These are phyloP conservation scores for Tarsius wallacei DNA, from an alignment of 2,797 vertebrate species.

Conservation along the genomic window DNA sequence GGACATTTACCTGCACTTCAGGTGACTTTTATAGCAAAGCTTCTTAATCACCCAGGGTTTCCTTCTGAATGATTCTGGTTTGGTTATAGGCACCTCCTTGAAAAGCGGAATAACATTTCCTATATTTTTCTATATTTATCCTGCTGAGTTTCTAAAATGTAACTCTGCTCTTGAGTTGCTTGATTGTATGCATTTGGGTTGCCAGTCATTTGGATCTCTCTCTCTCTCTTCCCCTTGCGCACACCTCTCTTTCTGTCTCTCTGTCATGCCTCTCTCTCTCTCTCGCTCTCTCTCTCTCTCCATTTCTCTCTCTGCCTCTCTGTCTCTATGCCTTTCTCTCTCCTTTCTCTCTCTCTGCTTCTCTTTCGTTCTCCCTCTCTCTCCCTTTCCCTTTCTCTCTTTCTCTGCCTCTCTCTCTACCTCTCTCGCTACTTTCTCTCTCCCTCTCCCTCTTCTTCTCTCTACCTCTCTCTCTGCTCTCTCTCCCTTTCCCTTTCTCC, in stretches of 20 bases:
- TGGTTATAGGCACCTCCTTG: background rate
- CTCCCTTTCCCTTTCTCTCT: background rate
- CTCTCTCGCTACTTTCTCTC: background rate
- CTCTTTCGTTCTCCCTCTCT: no score
- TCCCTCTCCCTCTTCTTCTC: background rate
- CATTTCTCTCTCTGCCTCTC: background rate
- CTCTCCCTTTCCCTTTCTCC: background rate
- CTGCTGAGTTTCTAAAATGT: background rate
- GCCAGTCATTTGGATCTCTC: background rate
- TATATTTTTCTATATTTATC: background rate
- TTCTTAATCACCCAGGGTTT: background rate
- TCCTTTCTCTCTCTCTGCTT: accelerated
- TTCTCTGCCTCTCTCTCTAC: accelerated
- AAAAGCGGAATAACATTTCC: background rate
- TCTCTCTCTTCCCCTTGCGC: background rate
- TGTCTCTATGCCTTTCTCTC: background rate
- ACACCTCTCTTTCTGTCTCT: accelerated
- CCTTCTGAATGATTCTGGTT: background rate
- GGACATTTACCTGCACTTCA: background rate
- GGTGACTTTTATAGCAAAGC: background rate
- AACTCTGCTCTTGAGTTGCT: background rate
- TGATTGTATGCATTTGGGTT: background rate
- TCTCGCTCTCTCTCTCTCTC: no score
- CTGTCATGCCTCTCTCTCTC: no score
- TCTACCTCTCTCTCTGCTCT: no score